Percentiles rank a stretch among this genome's conserved stretches.
Evolutionary conservation across 2,797 vertebrate genomes (phyloP).

Genomic region (Leptoclinus maculatus): DNA sequence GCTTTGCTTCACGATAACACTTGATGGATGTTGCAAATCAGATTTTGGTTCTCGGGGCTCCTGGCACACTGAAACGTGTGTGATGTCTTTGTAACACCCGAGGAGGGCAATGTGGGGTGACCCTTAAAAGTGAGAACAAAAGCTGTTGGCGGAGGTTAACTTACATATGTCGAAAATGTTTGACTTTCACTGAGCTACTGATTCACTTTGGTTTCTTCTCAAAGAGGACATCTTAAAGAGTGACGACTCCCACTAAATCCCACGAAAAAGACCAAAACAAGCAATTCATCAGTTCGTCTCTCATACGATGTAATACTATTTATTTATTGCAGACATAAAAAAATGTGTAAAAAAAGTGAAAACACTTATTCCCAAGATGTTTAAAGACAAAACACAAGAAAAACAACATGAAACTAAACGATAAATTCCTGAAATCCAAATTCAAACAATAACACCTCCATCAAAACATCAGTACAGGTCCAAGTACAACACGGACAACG

Average conservation of each 20-base stretch:
- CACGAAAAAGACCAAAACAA: neutral
- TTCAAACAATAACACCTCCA: neutral
- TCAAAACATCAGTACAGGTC: neutral
- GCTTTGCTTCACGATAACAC: conserved; percentile 21
- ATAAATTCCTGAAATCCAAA: neutral
- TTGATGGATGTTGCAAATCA: conserved; percentile 61
- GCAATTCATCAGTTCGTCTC: neutral
- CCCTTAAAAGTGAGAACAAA: conserved; percentile 54
- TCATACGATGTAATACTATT: neutral
- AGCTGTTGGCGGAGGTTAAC: conserved; percentile 25
- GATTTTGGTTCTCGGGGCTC: conserved; percentile 53
- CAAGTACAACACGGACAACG: neutral
- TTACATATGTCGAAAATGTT: neutral
- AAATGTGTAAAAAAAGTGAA: neutral
- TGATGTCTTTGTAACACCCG: conserved; percentile 41
- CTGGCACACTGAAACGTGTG: conserved; percentile 36
- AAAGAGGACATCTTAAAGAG: neutral
- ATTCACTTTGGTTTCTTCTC: neutral
- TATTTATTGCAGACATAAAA: neutral
- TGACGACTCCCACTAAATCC: neutral
- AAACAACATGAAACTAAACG: neutral
- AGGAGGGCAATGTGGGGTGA: conserved; percentile 28
- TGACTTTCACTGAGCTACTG: neutral
- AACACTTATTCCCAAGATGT: neutral
- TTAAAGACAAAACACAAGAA: neutral